Conservation (phyloP, 2,888 invertebrate species). For the Neoitamus cyanurus region DNA sequence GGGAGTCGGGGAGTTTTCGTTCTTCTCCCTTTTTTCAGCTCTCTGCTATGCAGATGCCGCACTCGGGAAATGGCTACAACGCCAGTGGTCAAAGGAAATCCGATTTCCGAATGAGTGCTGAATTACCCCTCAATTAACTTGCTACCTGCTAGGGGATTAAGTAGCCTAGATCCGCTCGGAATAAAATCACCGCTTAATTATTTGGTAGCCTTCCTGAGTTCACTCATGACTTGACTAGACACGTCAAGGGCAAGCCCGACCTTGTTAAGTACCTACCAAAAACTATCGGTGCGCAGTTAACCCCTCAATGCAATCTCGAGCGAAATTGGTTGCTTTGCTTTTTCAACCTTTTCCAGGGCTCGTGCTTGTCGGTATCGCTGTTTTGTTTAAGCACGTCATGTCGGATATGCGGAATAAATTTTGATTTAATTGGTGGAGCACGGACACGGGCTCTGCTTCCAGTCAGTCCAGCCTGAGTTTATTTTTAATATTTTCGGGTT, state of each 20-base stretch:
- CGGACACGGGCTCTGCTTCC: background rate
- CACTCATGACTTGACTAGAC: background rate
- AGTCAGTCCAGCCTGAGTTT: background rate
- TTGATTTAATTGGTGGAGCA: background rate
- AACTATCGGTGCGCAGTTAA: background rate
- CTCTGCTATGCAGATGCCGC: background rate
- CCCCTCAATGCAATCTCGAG: background rate
- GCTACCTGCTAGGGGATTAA: background rate
- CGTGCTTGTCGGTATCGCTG: background rate
- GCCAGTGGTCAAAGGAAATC: background rate
- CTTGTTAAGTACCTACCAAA: background rate
- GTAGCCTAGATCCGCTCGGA: background rate
- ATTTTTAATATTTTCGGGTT: background rate
- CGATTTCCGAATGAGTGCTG: background rate
- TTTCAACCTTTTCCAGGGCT: background rate
- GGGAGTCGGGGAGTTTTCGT: background rate
- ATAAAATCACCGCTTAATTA: background rate
- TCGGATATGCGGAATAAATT: background rate
- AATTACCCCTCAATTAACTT: background rate
- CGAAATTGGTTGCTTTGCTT: background rate
- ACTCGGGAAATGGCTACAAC: background rate
- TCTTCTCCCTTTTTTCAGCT: background rate
- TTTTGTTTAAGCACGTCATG: background rate
- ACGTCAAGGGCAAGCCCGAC: background rate
- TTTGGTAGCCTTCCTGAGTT: background rate